Evolutionary conservation across 2,113 vertebrate species (phyloP).

Genomic region (Stigmatopora nigra): DNA sequence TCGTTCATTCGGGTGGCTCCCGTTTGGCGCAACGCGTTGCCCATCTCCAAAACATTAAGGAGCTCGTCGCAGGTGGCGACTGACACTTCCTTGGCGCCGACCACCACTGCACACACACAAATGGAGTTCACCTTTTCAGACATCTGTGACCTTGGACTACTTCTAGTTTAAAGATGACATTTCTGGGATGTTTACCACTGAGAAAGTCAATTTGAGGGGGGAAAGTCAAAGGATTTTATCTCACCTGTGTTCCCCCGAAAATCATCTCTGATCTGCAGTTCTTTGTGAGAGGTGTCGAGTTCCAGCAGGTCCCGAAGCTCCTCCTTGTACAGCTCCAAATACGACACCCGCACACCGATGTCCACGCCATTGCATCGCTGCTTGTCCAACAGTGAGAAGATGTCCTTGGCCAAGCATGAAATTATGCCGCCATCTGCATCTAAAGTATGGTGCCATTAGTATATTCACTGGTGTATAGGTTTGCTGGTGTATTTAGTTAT

Average conservation of each 20-base stretch:
- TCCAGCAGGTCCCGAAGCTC: conserved; percentile 84
- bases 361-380: conserved; percentile 35
- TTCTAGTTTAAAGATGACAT: too few species aligned
- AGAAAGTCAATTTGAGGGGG: background rate
- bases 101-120: conserved; percentile 70
- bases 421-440: conserved; percentile 82
- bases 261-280: conserved; percentile 83
- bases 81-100: conserved; percentile 78
- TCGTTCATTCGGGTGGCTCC: conserved; percentile 80
- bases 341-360: conserved; percentile 76
- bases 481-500: too few species aligned
- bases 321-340: conserved; percentile 87
- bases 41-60: conserved; percentile 72
- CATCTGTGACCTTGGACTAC: too few species aligned
- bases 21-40: conserved; percentile 77
- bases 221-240: background rate
- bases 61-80: conserved; percentile 79
- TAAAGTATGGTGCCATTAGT: conserved; percentile 9
- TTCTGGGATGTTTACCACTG: background rate
- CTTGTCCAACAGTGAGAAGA: conserved; percentile 77
- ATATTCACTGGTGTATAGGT: background rate
- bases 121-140: background rate
- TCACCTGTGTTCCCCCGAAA: conserved; percentile 86
- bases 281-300: conserved; percentile 72
- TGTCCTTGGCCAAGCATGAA: conserved; percentile 78